phyloP scores from a whole-genome alignment of 1,140 invertebrate species.

The Drosophila erecta region DNA sequence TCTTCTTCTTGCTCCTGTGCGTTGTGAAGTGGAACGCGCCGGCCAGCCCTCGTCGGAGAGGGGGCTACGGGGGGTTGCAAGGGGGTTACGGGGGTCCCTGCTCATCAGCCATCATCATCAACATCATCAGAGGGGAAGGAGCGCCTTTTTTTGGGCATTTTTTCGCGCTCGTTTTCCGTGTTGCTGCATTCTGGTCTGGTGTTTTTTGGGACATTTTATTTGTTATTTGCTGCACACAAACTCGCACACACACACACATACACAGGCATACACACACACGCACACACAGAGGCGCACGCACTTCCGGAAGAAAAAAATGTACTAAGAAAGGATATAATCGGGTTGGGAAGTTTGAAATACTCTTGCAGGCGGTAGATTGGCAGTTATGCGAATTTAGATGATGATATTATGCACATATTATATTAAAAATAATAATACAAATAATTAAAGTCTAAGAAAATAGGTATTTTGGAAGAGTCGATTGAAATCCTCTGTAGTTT shows the following conservation, averaged over 20 bases:
- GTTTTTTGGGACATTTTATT: conserved; percentile 74
- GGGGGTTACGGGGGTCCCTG: conserved; percentile 22
- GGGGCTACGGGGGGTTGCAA: conserved; percentile 7
- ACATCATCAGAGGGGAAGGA: conserved; percentile 26
- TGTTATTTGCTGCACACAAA: conserved; percentile 45
- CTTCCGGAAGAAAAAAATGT: conserved; percentile 57
- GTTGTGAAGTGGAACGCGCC: conserved; percentile 76
- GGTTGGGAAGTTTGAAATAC: conserved; percentile 11
- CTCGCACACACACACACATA: conserved; percentile 9
- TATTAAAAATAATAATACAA: too few relatives aligned
- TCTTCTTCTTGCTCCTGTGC: conserved; percentile 46
- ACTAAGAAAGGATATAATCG: neutral
- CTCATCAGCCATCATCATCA: conserved; percentile 58
- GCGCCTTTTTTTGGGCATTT: conserved; percentile 38
- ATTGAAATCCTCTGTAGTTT: too few relatives aligned
- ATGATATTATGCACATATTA: too few relatives aligned
- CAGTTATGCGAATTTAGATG: too few relatives aligned
- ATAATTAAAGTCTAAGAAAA: too few relatives aligned
- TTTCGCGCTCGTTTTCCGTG: conserved; percentile 60
- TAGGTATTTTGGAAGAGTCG: too few relatives aligned
- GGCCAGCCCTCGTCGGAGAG: conserved; percentile 14
- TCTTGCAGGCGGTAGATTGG: neutral
- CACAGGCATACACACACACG: conserved; percentile 15
- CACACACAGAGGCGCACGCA: conserved; percentile 54
- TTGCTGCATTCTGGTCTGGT: conserved; percentile 43